Evolutionary conservation across 2,113 vertebrate genomes (phyloP), one percentile per base, ranked within the genome.

Genomic region (Scatophagus argus): DNA sequence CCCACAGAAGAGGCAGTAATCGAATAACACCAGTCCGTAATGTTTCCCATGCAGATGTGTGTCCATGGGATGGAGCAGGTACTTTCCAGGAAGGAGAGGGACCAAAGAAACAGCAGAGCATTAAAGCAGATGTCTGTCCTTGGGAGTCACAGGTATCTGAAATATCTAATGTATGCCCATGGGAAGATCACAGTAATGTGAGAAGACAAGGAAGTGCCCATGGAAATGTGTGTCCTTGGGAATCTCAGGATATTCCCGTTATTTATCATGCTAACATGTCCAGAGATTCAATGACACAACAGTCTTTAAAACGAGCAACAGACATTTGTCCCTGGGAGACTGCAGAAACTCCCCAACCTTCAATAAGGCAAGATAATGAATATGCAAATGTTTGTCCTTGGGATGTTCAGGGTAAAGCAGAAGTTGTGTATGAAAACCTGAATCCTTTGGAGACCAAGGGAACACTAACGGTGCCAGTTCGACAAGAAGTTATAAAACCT

Each of bases 31-130:
- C 86, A 27, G 72, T 77, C 32, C 60, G 77, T 46, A 88, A 76
- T 56, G 43, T 78, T 49, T 66, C 91, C 46, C 85, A 88, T 21
- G 56, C 84, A 58, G 93, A 95, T 52, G 59, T 92, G 23, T 94
- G 89, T 83, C 91, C 93, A 49, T 94, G 92, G 94, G 94, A 94
- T 3, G 82, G 62, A 51, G 21, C 70, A 36, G 71, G 73, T 68
- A 58, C 77, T 61, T 16, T 63, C 46, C 86, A 84, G 73, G 81
- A 82, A 62, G 58, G 62, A 64, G 84, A 84, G 36, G 73, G 47
- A 47, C 58, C 64, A 68, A 86, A 82, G 55, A 82, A 54, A 64
- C 79, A 86, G 23, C 75, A 86, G 44, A 92, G 78, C 69, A 62
- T 68, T 32, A 88, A 90, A 77, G 27, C 70, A 19, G 88, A 95